phyloP scores from a whole-genome alignment of 2,888 invertebrate genomes.

The Drosophila aldrichi region DNA sequence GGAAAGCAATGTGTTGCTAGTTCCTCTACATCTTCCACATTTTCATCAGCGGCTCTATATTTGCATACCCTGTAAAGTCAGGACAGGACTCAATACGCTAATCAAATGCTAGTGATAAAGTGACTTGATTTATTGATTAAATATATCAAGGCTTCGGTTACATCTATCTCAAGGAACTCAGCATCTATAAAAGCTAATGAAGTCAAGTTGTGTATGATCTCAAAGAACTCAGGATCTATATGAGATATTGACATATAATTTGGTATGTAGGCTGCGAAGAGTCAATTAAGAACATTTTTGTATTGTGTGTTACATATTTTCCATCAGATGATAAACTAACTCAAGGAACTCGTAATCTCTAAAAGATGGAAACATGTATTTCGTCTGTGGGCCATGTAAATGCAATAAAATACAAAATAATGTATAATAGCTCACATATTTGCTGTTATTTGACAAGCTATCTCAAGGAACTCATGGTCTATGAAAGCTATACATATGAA shows the following conservation, averaged over 20 bases:
- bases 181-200: background rate
- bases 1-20: constrained; percentile 65
- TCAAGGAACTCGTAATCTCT: background rate
- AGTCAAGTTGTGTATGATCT: background rate
- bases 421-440: no score
- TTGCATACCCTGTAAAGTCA: constrained; percentile 15
- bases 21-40: constrained; percentile 23
- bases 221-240: background rate
- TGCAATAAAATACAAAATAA: no score
- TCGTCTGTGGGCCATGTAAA: no score
- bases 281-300: rapidly evolving
- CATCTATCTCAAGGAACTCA: background rate
- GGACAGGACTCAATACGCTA: background rate
- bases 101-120: no score
- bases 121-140: background rate
- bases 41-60: background rate
- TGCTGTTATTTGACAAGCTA: no score
- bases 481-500: background rate
- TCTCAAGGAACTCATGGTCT: background rate
- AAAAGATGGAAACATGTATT: no score
- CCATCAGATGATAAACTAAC: background rate
- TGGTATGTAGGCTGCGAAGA: no score
- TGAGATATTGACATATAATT: background rate
- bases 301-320: no score
- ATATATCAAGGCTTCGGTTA: background rate